These are phyloP conservation scores for Corynorhinus townsendii DNA, from an alignment of 2,113 vertebrate genomes.

Conservation along the genomic window DNA sequence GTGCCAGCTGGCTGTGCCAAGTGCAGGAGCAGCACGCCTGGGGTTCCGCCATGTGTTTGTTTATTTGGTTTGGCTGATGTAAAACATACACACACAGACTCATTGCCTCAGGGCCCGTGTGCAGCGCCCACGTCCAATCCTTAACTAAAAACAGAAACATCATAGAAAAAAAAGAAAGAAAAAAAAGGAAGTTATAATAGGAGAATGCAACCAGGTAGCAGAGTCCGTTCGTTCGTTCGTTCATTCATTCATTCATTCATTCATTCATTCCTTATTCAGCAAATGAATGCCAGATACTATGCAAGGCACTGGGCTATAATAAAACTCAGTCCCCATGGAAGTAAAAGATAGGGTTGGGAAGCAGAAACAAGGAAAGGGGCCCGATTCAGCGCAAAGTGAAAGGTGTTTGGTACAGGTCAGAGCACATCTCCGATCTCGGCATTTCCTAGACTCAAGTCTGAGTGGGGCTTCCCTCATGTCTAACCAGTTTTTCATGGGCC, in stretches of 20 bases:
- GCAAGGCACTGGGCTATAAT: background rate
- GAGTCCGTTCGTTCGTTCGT: background rate
- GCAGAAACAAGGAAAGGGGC: background rate
- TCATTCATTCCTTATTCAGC: background rate
- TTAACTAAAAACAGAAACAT: constrained; percentile 58
- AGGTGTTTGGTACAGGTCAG: background rate
- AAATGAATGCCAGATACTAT: background rate
- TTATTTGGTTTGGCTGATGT: constrained; percentile 75
- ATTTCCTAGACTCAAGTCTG: background rate
- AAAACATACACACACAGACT: constrained; percentile 65
- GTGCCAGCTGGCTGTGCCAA: constrained; percentile 72
- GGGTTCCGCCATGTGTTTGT: constrained; percentile 73
- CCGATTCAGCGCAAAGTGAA: background rate
- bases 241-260: background rate
- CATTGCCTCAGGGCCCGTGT: constrained; percentile 59
- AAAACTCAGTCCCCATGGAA: background rate
- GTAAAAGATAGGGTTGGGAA: background rate
- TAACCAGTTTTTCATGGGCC: background rate
- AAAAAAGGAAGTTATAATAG: background rate
- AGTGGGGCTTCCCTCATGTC: background rate
- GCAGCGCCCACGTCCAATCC: constrained; percentile 31
- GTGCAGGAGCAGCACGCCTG: constrained; percentile 53
- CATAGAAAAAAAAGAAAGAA: background rate
- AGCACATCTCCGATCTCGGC: background rate
- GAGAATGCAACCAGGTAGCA: background rate